These are phyloP conservation scores for Oryzias woworae DNA, from an alignment of 2,113 vertebrate species.

Conservation along the genomic window DNA sequence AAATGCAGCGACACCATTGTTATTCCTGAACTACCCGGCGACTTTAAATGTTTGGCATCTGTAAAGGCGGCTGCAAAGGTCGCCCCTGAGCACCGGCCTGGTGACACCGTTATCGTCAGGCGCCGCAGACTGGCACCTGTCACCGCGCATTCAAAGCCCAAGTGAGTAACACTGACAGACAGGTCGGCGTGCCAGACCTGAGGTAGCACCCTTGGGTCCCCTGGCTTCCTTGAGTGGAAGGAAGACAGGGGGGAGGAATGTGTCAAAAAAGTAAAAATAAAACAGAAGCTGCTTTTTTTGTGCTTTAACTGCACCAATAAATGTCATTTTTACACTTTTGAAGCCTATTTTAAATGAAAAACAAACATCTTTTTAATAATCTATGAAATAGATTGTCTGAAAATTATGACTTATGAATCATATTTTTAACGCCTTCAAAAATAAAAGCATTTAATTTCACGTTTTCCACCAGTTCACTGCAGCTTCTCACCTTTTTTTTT, in stretches of 20 bases:
- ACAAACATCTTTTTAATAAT: neutral
- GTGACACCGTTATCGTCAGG: constrained; percentile 52
- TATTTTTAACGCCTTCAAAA: neutral
- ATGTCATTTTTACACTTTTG: neutral
- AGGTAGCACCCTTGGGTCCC: constrained; percentile 62
- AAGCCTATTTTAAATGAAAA: neutral
- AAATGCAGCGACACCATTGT: constrained; percentile 38
- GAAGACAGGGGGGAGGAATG: neutral
- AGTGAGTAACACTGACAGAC: constrained; percentile 70
- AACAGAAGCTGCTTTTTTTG: constrained; percentile 9
- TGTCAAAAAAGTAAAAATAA: constrained; percentile 44
- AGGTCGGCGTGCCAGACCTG: constrained; percentile 53
- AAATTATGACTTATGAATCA: neutral
- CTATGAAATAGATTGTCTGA: neutral
- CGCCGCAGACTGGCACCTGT: constrained; percentile 73
- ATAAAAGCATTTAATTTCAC: no score
- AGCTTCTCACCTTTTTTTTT: no score
- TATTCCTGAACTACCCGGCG: constrained; percentile 28
- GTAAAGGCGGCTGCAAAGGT: constrained; percentile 48
- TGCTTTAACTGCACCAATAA: neutral
- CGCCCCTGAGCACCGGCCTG: constrained; percentile 33
- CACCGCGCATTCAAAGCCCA: constrained; percentile 44
- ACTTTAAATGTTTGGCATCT: constrained; percentile 50
- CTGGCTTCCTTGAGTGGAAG: constrained; percentile 14
- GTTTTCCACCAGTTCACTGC: no score